Percentiles rank a stretch among this genome's conserved stretches.
Conservation (phyloP, 2,113 vertebrate genomes). For the Ciconia maguari region DNA sequence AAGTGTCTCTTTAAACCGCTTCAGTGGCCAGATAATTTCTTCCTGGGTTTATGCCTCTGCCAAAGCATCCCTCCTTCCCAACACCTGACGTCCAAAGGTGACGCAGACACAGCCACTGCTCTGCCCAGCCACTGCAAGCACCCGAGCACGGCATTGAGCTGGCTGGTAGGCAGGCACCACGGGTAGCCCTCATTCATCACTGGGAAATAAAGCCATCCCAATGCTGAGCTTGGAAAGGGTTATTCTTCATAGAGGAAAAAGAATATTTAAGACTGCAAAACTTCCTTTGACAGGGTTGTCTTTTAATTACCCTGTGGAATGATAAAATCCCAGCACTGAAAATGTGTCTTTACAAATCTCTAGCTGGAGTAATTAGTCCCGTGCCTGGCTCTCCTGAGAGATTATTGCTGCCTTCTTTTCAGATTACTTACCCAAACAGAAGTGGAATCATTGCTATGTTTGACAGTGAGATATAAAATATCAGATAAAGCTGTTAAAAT, state of each 20-base stretch:
- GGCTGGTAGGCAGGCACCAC: neutral
- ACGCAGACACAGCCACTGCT: neutral
- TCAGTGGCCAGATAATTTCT: neutral
- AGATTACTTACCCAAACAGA: slow-evolving; percentile 69
- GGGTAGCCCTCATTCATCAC: neutral
- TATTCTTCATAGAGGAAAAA: neutral
- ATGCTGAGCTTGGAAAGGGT: neutral
- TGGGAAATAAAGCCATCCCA: neutral
- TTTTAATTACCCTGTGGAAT: slow-evolving; percentile 66
- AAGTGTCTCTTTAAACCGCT: neutral
- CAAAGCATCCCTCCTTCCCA: neutral
- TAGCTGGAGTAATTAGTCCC: slow-evolving; percentile 68
- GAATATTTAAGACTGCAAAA: slow-evolving; percentile 31
- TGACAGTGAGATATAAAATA: slow-evolving; percentile 68
- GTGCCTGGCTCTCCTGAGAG: slow-evolving; percentile 65
- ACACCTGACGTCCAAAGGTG: rapidly evolving
- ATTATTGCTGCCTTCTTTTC: slow-evolving; percentile 65
- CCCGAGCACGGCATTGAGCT: rapidly evolving
- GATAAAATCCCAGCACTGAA: slow-evolving; percentile 66
- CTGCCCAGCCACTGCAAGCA: neutral
- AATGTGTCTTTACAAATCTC: slow-evolving; percentile 65
- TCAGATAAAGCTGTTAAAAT: slow-evolving; percentile 70
- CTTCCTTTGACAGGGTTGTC: slow-evolving; percentile 54
- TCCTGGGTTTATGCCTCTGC: neutral
- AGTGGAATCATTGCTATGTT: slow-evolving; percentile 62